phyloP scores from a whole-genome alignment of 2,888 invertebrate species.

The Aporophyla lueneburgensis region DNA sequence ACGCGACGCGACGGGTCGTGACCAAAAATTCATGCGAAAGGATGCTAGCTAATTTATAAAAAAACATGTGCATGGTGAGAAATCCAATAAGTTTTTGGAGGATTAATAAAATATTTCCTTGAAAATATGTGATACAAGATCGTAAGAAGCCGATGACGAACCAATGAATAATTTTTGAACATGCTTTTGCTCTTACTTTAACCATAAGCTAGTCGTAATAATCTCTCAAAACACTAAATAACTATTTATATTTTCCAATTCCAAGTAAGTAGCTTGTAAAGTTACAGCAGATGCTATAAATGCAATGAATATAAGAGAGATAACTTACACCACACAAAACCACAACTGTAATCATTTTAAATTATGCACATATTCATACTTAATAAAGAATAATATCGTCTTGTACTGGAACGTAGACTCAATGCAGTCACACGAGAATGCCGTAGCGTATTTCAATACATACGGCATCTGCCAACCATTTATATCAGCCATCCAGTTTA shows the following conservation, averaged over 20 bases:
- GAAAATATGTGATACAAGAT: neutral
- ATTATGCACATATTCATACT: conserved; percentile 44
- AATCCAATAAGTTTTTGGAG: neutral
- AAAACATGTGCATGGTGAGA: neutral
- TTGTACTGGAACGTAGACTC: conserved; percentile 58
- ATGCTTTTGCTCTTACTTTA: neutral
- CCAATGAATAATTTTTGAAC: neutral
- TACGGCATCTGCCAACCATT: conserved; percentile 74
- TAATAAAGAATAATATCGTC: conserved; percentile 56
- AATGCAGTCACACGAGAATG: conserved; percentile 71
- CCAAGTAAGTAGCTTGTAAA: conserved; percentile 1
- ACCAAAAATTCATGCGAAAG: too few species aligned
- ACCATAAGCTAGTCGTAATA: neutral
- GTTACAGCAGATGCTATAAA: neutral
- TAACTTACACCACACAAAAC: conserved; percentile 21
- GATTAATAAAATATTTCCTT: neutral
- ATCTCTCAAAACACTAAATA: neutral
- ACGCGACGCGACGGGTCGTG: too few species aligned
- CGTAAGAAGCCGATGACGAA: too few species aligned
- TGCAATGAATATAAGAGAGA: conserved; percentile 6
- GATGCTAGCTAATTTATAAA: too few species aligned
- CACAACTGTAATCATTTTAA: conserved; percentile 33
- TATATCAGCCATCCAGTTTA: conserved; percentile 70
- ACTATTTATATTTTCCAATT: neutral
- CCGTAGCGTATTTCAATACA: conserved; percentile 78